Evolutionary conservation across 2,888 invertebrate genomes (phyloP).

Genomic region (Diloba caeruleocephala): DNA sequence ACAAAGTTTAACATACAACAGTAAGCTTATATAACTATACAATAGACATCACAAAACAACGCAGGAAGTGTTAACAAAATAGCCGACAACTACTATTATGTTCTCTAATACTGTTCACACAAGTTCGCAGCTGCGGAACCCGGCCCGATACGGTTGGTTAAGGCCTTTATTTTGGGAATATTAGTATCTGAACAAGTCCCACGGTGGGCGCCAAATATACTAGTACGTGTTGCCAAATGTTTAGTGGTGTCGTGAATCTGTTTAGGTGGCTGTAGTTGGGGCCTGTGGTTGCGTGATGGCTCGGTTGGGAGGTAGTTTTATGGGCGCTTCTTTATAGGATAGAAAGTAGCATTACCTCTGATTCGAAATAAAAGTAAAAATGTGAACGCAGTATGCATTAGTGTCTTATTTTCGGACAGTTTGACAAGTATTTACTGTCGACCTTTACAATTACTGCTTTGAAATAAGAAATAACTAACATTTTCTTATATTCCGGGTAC

Average conservation of each 20-base stretch:
- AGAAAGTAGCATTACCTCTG: neutral
- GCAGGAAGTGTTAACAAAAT: constrained; percentile 37
- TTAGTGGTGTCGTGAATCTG: constrained; percentile 13
- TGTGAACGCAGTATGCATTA: neutral
- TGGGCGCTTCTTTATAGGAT: neutral
- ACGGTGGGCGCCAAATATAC: constrained; percentile 42
- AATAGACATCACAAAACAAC: constrained; percentile 39
- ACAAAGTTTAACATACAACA: constrained; percentile 10
- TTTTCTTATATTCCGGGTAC: too few relatives aligned
- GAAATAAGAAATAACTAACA: too few relatives aligned
- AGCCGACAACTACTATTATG: constrained; percentile 41
- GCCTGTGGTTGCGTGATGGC: constrained; percentile 12
- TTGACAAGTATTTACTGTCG: too few relatives aligned
- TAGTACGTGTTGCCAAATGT: constrained; percentile 36
- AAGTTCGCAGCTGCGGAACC: constrained; percentile 36
- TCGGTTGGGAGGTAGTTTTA: constrained; percentile 17
- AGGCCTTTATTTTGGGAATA: constrained; percentile 43
- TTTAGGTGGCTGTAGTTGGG: constrained; percentile 10
- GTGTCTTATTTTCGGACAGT: too few relatives aligned
- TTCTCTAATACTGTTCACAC: constrained; percentile 35
- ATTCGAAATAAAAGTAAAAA: neutral
- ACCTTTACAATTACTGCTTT: too few relatives aligned
- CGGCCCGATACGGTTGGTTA: constrained; percentile 16
- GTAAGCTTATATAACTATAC: constrained; percentile 11
- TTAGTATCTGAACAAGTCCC: constrained; percentile 36